A percentile compares a stretch with the other conserved stretches of the same genome.
These are phyloP conservation scores for Sebastes reedi DNA, from an alignment of 2,797 vertebrate species.

Conservation along the genomic window DNA sequence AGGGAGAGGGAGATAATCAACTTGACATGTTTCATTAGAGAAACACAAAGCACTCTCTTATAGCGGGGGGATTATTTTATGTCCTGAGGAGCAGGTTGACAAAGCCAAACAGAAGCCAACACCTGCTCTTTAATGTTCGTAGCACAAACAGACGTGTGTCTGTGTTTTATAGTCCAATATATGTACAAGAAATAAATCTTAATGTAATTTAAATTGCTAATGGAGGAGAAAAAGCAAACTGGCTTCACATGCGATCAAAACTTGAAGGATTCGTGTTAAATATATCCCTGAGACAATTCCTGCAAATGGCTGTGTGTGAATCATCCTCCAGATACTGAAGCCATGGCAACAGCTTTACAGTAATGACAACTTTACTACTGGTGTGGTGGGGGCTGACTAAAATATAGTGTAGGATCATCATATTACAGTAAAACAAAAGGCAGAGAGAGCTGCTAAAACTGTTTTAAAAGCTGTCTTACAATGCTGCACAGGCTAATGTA, in stretches of 20 bases:
- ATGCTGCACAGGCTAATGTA: background rate
- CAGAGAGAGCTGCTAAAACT: constrained; percentile 1
- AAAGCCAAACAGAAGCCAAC: background rate
- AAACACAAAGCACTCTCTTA: background rate
- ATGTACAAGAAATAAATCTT: background rate
- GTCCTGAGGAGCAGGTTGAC: background rate
- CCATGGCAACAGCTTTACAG: constrained; percentile 78
- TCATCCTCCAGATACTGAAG: constrained; percentile 58
- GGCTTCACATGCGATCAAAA: constrained; percentile 15
- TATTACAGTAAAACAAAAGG: constrained; percentile 34
- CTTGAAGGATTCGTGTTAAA: constrained; percentile 48
- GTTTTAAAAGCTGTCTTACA: background rate
- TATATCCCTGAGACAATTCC: constrained; percentile 44
- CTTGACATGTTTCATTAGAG: background rate
- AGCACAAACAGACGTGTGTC: background rate
- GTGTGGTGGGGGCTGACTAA: constrained; percentile 28
- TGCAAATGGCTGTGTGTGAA: constrained; percentile 49
- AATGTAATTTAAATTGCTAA: background rate
- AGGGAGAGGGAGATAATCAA: constrained; percentile 21
- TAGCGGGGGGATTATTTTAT: background rate
- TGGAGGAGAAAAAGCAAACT: background rate
- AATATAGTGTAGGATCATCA: constrained; percentile 29
- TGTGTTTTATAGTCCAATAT: constrained; percentile 8
- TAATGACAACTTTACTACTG: constrained; percentile 61
- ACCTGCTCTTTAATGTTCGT: background rate